Percentiles rank a stretch among this genome's conserved stretches.
These are phyloP conservation scores for Thaumatotibia leucotreta DNA, from an alignment of 1,140 invertebrate species.

Conservation along the genomic window DNA sequence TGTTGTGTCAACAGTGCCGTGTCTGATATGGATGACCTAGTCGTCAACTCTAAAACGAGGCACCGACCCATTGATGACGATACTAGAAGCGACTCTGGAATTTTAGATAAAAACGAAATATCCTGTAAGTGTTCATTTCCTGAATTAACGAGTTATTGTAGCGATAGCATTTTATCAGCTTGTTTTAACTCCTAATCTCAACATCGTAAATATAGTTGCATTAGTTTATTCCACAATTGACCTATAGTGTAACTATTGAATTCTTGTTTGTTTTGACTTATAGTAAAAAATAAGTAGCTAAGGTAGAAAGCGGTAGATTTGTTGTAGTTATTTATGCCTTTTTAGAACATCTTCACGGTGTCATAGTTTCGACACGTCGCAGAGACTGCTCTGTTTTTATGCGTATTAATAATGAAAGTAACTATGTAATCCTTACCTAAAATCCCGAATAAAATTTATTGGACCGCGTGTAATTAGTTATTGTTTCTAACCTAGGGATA, in stretches of 20 bases:
- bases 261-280: constrained; percentile 3
- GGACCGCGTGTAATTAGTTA: no score
- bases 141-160: constrained; percentile 1
- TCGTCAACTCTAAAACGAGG: constrained; percentile 32
- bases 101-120: constrained; percentile 39
- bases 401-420: background rate
- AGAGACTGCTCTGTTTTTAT: background rate
- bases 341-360: background rate
- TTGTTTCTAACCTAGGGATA: no score
- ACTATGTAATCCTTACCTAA: background rate
- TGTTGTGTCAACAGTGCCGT: constrained; percentile 25
- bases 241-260: no score
- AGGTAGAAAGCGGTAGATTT: constrained; percentile 2
- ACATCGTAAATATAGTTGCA: background rate
- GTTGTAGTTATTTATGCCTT: constrained; percentile 6
- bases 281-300: constrained; percentile 4
- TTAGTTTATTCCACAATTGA: background rate
- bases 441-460: background rate
- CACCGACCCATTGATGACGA: constrained; percentile 63
- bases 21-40: constrained; percentile 51
- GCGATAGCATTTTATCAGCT: background rate
- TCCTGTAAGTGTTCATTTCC: constrained; percentile 23
- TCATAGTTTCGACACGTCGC: constrained; percentile 9
- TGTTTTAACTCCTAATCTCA: background rate
- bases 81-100: constrained; percentile 57